Base-by-base conservation (phyloP, 2,888 invertebrate species). In the Calliopum simillimum region DNA sequence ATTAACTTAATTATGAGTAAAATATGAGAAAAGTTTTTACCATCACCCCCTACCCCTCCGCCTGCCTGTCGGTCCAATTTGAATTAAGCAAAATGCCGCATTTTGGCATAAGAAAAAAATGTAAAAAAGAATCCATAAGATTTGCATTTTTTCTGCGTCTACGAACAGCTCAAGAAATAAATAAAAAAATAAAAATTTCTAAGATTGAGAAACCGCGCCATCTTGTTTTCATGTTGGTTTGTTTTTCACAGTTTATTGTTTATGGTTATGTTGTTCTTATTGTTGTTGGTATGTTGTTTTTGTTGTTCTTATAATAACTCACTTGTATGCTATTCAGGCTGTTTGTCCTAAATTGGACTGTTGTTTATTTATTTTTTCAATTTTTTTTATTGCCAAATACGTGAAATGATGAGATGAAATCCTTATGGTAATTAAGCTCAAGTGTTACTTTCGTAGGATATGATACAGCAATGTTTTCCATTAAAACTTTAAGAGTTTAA, bases 1-100 rank as follows among this genome's bases (percentile, higher is more conserved):
- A 80, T 80, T 78, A 75, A 77, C 80, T 80, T 80, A 80, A 81
- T 80, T 81, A 79, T 77, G 79, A 76, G 77, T 79, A 80, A 80
- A 79, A 81, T 79, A 81, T 79, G 79, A 77, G 78, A 79, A 80
- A 81, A 79, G 71, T 80, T 80, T 79, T 33, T 33, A 6, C 33
- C 8, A 6, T 1, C 8, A 8, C 33, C 8, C 8, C 33, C 8
- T 5, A 33, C 33, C 33, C 5, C 33, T 33, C 8, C n/a, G n/a
- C n/a, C 8, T 1, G 33, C 33, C 2, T 2, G 5, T 33, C 8
- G 8, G 33, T 5, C 8, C 33, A 33, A 6, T 33, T 33, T 33
- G 33, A 33, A 33, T 33, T 33, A 33, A 33, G 33, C 33, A 8
- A 33, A 33, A 33, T 8, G 5, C 33, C 33, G 8, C 33, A 33